Evolutionary conservation across 2,888 invertebrate species (phyloP).

Genomic region (Chaetoderma sp.): DNA sequence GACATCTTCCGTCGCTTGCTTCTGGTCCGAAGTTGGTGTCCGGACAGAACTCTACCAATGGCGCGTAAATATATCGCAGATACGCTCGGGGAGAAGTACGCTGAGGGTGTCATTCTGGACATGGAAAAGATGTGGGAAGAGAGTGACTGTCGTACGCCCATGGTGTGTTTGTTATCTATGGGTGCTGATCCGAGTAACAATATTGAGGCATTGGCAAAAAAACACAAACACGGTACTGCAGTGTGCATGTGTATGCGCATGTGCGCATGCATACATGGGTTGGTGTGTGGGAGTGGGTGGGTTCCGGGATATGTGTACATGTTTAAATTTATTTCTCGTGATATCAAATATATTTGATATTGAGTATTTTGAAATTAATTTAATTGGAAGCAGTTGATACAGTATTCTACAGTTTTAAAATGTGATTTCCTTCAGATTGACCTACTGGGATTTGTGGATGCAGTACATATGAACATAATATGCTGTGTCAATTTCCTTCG

Average conservation of each 20-base stretch:
- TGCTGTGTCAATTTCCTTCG: too few relatives aligned
- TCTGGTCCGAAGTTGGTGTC: slow-evolving; percentile 68
- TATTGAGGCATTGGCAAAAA: slow-evolving; percentile 68
- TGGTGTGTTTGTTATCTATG: slow-evolving; percentile 68
- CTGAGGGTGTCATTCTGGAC: slow-evolving; percentile 69
- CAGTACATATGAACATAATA: too few relatives aligned
- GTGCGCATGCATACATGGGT: too few relatives aligned
- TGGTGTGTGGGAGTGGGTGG: slow-evolving; percentile 9
- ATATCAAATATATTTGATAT: too few relatives aligned
- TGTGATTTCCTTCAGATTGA: too few relatives aligned
- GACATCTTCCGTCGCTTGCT: slow-evolving; percentile 68
- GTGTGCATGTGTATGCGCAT: too few relatives aligned
- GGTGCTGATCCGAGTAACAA: slow-evolving; percentile 69
- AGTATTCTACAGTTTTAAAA: too few relatives aligned
- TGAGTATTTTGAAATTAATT: too few relatives aligned
- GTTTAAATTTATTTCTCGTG: too few relatives aligned
- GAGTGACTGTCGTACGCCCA: slow-evolving; percentile 61
- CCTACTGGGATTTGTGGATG: too few relatives aligned
- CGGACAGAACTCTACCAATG: slow-evolving; percentile 68
- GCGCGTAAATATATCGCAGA: slow-evolving; percentile 67
- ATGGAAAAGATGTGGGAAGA: slow-evolving; percentile 68
- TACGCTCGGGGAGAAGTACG: slow-evolving; percentile 66
- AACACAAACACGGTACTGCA: slow-evolving; percentile 64
- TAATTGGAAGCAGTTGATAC: too few relatives aligned
- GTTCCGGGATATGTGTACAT: too few relatives aligned